These are phyloP conservation scores for Sebastiscus tertius DNA, from an alignment of 2,797 vertebrate genomes.

Conservation along the genomic window DNA sequence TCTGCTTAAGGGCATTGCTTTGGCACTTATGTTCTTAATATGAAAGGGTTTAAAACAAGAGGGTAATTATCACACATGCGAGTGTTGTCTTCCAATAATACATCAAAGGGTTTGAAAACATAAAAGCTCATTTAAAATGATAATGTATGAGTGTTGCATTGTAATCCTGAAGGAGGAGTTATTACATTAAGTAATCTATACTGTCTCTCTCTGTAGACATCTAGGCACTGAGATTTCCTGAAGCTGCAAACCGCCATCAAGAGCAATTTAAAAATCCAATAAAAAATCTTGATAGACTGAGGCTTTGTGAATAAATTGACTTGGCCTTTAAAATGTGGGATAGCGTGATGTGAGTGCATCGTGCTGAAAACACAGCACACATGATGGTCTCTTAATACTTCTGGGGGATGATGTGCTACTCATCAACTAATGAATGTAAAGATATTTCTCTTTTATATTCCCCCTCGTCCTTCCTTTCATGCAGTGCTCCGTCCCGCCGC, in stretches of 20 bases:
- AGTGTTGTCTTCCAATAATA: slow-evolving; percentile 36
- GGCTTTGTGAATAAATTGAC: slow-evolving; percentile 46
- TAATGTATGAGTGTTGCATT: slow-evolving; percentile 43
- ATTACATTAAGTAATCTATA: slow-evolving; percentile 53
- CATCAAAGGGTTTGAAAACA: slow-evolving; percentile 45
- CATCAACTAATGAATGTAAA: slow-evolving; percentile 4
- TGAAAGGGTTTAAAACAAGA: slow-evolving; percentile 46
- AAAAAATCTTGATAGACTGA: slow-evolving; percentile 53
- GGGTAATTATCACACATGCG: slow-evolving; percentile 26
- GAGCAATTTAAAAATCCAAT: slow-evolving; percentile 62
- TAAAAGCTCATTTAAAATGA: slow-evolving; percentile 47
- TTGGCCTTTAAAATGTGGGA: slow-evolving; percentile 13
- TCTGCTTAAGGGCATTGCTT: slow-evolving; percentile 20
- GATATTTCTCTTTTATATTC: background rate
- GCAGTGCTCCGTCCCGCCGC: no score
- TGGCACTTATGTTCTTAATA: slow-evolving; percentile 36
- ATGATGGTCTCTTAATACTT: background rate
- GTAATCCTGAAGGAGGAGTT: slow-evolving; percentile 59
- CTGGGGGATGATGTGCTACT: slow-evolving; percentile 11
- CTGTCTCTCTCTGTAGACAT: slow-evolving; percentile 18
- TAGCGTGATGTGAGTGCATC: background rate
- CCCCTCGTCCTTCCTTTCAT: background rate
- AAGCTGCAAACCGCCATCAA: slow-evolving; percentile 43
- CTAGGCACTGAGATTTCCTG: slow-evolving; percentile 45
- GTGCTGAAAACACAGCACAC: background rate